These are phyloP conservation scores for Mustela lutreola DNA, from an alignment of 2,113 vertebrate species.

Conservation along the genomic window DNA sequence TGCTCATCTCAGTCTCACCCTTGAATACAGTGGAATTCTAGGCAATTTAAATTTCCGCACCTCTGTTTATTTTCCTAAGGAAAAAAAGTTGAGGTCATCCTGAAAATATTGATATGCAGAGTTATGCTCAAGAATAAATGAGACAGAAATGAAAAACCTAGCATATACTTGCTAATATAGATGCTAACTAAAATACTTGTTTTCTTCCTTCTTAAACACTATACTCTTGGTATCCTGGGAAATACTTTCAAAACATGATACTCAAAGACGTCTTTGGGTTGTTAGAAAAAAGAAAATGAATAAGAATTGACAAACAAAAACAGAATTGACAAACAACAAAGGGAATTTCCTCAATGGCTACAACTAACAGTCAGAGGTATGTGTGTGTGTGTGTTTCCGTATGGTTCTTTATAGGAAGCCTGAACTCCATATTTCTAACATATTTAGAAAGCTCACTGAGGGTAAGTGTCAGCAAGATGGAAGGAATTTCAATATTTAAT, in stretches of 20 bases:
- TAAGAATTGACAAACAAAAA: neutral
- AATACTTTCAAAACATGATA: constrained; percentile 54
- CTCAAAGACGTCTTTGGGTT: neutral
- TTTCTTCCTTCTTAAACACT: constrained; percentile 12
- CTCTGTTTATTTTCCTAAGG: neutral
- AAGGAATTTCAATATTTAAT: neutral
- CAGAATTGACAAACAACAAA: neutral
- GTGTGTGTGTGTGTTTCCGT: neutral
- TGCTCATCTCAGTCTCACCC: neutral
- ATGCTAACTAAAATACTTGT: constrained; percentile 43
- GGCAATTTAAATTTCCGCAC: neutral
- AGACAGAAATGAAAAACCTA: neutral
- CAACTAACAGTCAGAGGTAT: neutral
- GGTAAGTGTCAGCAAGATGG: neutral
- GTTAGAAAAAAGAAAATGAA: constrained; percentile 22
- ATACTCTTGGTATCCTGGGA: neutral
- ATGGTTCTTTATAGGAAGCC: neutral
- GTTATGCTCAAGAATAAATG: constrained; percentile 1
- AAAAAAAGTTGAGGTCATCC: neutral
- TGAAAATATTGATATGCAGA: neutral
- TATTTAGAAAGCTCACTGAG: neutral
- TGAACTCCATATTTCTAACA: neutral
- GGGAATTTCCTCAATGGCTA: constrained; percentile 31
- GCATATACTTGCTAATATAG: neutral
- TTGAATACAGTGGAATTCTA: neutral